Evolutionary conservation across 2,797 vertebrate genomes (phyloP), one percentile per base, ranked within the genome.

Genomic region (Ctenopoma multispine): DNA sequence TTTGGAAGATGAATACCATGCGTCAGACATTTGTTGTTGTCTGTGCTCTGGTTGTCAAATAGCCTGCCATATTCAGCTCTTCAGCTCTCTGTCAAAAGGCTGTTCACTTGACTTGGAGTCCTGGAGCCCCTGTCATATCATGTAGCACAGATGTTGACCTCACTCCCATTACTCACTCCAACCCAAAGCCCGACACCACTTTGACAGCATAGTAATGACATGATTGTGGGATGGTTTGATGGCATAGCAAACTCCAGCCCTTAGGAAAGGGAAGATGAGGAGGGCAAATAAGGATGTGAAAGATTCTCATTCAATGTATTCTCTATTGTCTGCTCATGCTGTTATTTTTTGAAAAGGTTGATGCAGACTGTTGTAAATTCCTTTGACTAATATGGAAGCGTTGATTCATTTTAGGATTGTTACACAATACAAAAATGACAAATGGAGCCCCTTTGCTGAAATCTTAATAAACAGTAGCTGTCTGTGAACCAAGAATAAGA

Each of bases 121-220:
- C 84, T 81, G 80, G 77, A 85, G 86, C 75, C 79, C 68, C 80
- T 89, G 82, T 89, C 90, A 92, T 90, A 90, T 92, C 88, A 88
- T 87, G 84, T 84, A 75, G 77, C 84, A 34, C 91, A 91, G 87
- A 89, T 85, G 82, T 82, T 91, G 87, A 92, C 90, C 88, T 89
- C 84, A 80, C 86, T 87, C 88, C 84, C 89, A 90, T 93, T 90
- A 87, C 86, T 89, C 87, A 87, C 73, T 85, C 72, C 80, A 81
- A 75, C 83, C 87, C 82, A 62, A 75, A 70, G 77, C 79, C 87
- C 87, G 82, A 91, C 89, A 90, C 63, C 77, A 53, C 86, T 85
- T 80, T 92, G 87, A 90, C 87, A 93, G 88, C 74, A 63, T 81
- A 77, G 84, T 87, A 89, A 85, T 88, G 86, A 89, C 79, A 86